Evolutionary conservation across 37 sponge, comb jelly and placozoan species (phyloP).

Genomic region (Axinella damicornis): DNA sequence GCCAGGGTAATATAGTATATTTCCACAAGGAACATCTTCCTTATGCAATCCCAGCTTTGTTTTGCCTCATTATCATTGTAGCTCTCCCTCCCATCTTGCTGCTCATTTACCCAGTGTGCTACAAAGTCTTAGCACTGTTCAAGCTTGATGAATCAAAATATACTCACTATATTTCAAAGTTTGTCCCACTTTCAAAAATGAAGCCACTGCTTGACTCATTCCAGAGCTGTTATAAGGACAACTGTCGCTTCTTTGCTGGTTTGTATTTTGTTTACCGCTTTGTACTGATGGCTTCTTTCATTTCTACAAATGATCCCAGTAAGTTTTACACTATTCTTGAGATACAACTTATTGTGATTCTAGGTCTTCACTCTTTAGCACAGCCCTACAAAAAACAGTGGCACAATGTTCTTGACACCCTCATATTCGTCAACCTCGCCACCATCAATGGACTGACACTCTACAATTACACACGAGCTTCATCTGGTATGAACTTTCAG

Average conservation of each 20-base stretch:
- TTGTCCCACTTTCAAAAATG: background rate
- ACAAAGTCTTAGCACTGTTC: constrained; percentile 15
- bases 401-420: constrained; percentile 9
- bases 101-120: constrained; percentile 16
- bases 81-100: constrained; percentile 27
- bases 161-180: too few relatives aligned
- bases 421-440: constrained; percentile 4
- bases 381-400: constrained; percentile 20
- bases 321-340: background rate
- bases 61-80: background rate
- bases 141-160: background rate
- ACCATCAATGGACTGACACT: background rate
- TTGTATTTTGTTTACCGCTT: background rate
- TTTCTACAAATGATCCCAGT: too few relatives aligned
- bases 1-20: constrained; percentile 7
- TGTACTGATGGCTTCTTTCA: too few relatives aligned
- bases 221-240: constrained; percentile 19
- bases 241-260: too few relatives aligned
- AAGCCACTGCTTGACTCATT: constrained; percentile 17
- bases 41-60: constrained; percentile 27
- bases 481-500: background rate
- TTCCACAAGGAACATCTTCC: constrained; percentile 1
- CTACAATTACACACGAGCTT: background rate
- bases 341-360: background rate
- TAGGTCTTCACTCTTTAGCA: background rate